phyloP scores from a whole-genome alignment of 2,797 vertebrate genomes.

The Sciurus vulgaris region DNA sequence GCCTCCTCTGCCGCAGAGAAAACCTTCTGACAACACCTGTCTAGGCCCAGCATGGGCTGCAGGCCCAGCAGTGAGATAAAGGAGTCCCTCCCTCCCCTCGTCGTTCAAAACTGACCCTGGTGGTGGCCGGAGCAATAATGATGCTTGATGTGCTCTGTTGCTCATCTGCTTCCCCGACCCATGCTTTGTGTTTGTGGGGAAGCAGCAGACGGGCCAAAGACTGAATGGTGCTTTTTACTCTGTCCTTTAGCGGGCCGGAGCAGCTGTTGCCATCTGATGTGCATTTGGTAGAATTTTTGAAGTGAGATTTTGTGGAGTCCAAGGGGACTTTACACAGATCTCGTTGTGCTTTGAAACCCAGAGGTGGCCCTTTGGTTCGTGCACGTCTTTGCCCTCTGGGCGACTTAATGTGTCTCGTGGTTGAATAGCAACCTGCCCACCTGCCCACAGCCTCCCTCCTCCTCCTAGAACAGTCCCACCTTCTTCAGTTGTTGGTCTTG shows the following conservation, averaged over 20 bases:
- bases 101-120: slow-evolving; percentile 44
- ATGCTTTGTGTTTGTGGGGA: slow-evolving; percentile 53
- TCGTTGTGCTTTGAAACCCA: background rate
- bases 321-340: slow-evolving; percentile 13
- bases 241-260: slow-evolving; percentile 1
- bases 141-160: background rate
- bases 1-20: slow-evolving; percentile 59
- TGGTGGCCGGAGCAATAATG: background rate
- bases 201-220: slow-evolving; percentile 65
- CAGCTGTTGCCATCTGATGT: slow-evolving; percentile 31
- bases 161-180: background rate
- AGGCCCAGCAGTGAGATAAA: slow-evolving; percentile 46
- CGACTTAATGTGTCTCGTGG: slow-evolving; percentile 56
- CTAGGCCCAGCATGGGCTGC: background rate
- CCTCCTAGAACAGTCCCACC: background rate
- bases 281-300: background rate
- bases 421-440: background rate
- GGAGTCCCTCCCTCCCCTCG: background rate
- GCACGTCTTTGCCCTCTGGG: slow-evolving; percentile 64
- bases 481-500: background rate
- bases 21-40: slow-evolving; percentile 4
- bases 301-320: slow-evolving; percentile 47
- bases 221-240: slow-evolving; percentile 70
- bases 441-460: slow-evolving; percentile 28
- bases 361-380: slow-evolving; percentile 56